These are phyloP conservation scores for Dolichopus griseipennis DNA, from an alignment of 2,888 invertebrate species.

Conservation along the genomic window DNA sequence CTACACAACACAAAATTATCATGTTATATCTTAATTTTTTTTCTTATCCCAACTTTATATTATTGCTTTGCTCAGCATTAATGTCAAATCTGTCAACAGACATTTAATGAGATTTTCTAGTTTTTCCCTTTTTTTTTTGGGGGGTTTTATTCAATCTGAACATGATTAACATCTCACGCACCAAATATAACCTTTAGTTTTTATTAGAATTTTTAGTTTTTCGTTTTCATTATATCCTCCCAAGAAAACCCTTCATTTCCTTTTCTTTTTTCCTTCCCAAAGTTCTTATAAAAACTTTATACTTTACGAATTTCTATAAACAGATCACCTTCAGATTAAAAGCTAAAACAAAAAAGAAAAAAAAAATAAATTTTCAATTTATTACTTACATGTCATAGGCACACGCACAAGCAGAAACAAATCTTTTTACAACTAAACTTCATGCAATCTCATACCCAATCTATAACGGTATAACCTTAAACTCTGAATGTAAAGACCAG, in stretches of 20 bases:
- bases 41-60: not conserved
- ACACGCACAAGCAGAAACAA: not conserved
- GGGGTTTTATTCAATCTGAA: not conserved
- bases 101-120: not conserved
- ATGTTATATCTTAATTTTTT: not conserved
- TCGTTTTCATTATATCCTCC: not conserved
- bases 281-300: no score
- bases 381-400: not conserved
- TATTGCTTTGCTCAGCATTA: not conserved
- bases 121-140: not conserved
- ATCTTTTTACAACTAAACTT: no score
- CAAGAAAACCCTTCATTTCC: not conserved
- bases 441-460: no score
- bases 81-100: not conserved
- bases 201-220: not conserved
- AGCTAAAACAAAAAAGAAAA: no score
- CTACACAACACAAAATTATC: no score
- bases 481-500: no score
- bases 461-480: no score
- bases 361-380: not conserved
- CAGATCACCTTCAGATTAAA: not conserved
- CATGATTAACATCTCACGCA: conserved; percentile 3
- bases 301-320: not conserved
- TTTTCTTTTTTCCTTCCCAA: no score
- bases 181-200: not conserved